These are phyloP conservation scores for Rissa tridactyla DNA, from an alignment of 2,113 vertebrate genomes.

Conservation along the genomic window DNA sequence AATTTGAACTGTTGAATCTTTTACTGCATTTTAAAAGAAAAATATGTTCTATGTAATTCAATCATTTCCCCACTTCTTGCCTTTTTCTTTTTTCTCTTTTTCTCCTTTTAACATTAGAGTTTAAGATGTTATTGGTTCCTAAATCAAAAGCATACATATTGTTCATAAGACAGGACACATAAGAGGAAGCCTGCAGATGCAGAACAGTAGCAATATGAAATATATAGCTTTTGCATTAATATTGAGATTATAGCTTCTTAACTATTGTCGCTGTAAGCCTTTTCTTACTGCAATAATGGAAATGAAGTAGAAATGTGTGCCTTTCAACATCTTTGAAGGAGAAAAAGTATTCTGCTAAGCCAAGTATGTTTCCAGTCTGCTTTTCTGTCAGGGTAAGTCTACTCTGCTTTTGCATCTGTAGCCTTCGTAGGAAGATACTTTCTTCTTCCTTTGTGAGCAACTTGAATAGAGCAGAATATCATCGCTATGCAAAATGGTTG, in stretches of 20 bases:
- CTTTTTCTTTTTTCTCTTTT: background rate
- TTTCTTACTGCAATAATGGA: background rate
- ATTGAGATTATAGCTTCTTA: background rate
- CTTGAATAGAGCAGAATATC: background rate
- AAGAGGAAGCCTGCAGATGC: background rate
- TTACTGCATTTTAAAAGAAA: slow-evolving; percentile 35
- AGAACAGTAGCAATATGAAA: slow-evolving; percentile 23
- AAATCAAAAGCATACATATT: slow-evolving; percentile 45
- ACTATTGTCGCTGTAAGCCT: background rate
- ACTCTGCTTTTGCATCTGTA: background rate
- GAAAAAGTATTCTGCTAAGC: background rate
- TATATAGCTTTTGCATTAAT: background rate
- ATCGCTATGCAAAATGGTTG: background rate
- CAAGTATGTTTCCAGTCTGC: background rate
- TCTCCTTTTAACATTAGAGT: background rate
- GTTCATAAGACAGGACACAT: background rate
- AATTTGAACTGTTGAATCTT: slow-evolving; percentile 20
- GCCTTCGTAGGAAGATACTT: background rate
- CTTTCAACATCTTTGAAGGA: background rate
- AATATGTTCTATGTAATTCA: slow-evolving; percentile 48
- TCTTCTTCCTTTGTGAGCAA: background rate
- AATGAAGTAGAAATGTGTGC: background rate
- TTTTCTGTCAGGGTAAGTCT: background rate
- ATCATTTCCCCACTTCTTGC: background rate
- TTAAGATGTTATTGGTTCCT: background rate